Evolutionary conservation across 2,113 vertebrate genomes (phyloP), one percentile per base, ranked within the genome.

Genomic region (Dendrocopos noguchii): DNA sequence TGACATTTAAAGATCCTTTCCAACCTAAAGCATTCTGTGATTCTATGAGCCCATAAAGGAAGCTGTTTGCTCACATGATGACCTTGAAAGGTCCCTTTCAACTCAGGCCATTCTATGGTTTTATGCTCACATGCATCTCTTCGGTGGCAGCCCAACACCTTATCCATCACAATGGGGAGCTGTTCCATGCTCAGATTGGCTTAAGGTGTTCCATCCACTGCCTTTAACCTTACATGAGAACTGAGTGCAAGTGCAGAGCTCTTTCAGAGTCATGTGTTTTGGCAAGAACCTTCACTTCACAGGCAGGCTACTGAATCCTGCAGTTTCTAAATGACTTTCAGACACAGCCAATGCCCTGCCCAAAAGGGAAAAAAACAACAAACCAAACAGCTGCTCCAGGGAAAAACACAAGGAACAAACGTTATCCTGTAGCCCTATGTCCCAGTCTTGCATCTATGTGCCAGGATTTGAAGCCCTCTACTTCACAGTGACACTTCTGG

Each of bases 51-150:
- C 47, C 12, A 50, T 24, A 13, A 4, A 25, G 44, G 6, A 27
- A 34, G 31, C 27, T 75, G 18, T 29, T 22, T 10, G 67, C 24
- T 65, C 53, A 8, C 0, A 0, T 1, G 6, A 22, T 24, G 47
- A 50, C 47, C 47, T 50, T 50, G 47, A 50, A 50, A 50, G 47
- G 47, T 50, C 20, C 47, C 21, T 50, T 50, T 20, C 47, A 50
- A 22, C 47, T 21, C 12, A 50, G 21, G 47, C 21, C 11, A 50
- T 25, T 13, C 50, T 25, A 11, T 25, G 50, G 21, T 25, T 13
- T 21, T 25, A 10, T 52, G 50, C 18, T 65, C 59, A 7, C 0
- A 0, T 1, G 5, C 7, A 17, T 39, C 4, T 0, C 18, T 59
- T 22, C 19, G 39, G 18, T 56, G 46, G 52, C 17, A 22, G 33